Conservation (phyloP, 2,797 vertebrate genomes). For the Halcyon chelicuti region DNA sequence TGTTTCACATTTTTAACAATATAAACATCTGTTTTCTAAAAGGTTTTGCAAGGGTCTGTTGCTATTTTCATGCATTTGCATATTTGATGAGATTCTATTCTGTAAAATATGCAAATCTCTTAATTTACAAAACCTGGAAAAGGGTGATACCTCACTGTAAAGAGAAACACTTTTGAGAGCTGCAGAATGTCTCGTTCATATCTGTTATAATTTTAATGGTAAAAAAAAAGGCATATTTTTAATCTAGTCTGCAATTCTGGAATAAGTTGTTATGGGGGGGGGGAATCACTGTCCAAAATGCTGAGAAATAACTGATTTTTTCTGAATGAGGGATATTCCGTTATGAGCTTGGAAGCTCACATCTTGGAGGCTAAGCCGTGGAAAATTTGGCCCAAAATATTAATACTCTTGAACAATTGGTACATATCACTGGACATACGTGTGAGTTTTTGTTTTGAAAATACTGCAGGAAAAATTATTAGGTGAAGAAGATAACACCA, state of each 20-base stretch:
- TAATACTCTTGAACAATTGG: neutral
- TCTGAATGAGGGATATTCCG: neutral
- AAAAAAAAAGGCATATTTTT: neutral
- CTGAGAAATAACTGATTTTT: neutral
- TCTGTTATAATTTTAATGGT: neutral
- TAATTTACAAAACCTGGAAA: neutral
- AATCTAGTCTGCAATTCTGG: neutral
- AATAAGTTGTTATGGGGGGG: neutral
- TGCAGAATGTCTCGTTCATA: neutral
- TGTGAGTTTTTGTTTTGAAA: neutral
- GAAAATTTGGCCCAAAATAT: neutral
- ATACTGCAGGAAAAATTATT: neutral
- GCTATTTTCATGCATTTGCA: neutral
- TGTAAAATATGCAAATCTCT: neutral
- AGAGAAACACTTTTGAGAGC: neutral
- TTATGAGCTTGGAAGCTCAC: neutral
- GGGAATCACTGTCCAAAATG: neutral
- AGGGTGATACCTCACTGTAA: neutral
- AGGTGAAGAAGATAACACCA: neutral
- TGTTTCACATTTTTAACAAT: neutral
- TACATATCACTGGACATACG: neutral
- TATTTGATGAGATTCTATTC: neutral
- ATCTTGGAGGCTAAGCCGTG: neutral
- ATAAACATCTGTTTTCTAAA: conserved; percentile 36
- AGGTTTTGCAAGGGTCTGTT: conserved; percentile 3